phyloP scores from a whole-genome alignment of 1,140 invertebrate species.

The Arion vulgaris region DNA sequence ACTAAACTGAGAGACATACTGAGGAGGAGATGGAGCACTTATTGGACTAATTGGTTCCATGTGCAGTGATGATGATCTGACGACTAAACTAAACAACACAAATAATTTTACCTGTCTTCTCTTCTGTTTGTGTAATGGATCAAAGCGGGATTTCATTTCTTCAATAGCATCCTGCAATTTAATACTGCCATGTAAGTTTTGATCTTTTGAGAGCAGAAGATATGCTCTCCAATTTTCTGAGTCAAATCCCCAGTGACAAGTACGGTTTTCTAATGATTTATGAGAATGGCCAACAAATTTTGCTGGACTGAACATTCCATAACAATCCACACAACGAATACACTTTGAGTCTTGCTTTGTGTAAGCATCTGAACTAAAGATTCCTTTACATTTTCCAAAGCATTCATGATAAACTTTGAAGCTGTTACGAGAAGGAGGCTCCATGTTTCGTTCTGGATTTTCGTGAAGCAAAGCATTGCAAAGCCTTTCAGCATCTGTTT shows the following conservation, averaged over 20 bases:
- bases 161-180: conserved; percentile 83
- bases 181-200: conserved; percentile 77
- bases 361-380: conserved; percentile 88
- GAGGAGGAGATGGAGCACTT: no score
- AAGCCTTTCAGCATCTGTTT: conserved; percentile 95
- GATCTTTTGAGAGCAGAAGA: conserved; percentile 82
- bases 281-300: conserved; percentile 96
- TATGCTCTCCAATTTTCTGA: conserved; percentile 94
- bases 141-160: conserved; percentile 79
- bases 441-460: conserved; percentile 52
- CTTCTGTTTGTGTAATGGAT: conserved; percentile 75
- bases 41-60: no score
- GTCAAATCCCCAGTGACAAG: conserved; percentile 98
- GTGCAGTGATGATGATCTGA: no score
- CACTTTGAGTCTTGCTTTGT: conserved; percentile 82
- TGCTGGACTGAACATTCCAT: conserved; percentile 86
- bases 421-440: conserved; percentile 60
- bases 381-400: conserved; percentile 93
- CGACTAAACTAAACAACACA: no score
- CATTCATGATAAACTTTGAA: conserved; percentile 94
- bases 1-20: no score
- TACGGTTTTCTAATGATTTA: conserved; percentile 83
- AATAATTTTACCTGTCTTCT: conserved; percentile 74
- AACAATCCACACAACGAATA: conserved; percentile 94
- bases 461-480: conserved; percentile 83